Evolutionary conservation across 1,140 invertebrate genomes (phyloP).

Genomic region (Andricus grossulariae): DNA sequence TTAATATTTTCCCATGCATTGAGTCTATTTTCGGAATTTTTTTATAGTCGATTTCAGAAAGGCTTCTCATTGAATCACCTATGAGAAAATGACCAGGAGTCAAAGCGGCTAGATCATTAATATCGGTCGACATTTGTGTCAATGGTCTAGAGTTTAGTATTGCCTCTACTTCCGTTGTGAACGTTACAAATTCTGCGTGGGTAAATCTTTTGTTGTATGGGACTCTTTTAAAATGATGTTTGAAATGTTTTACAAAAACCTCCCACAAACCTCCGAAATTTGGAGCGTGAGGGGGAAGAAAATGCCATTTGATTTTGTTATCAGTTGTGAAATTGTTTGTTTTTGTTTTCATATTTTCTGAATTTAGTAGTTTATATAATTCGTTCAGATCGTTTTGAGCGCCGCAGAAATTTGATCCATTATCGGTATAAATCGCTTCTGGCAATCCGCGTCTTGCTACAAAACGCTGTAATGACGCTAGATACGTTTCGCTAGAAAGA

Average conservation of each 20-base stretch:
- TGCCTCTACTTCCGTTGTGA: conserved; percentile 53
- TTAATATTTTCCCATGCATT: too few relatives aligned
- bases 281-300: conserved; percentile 45
- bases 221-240: conserved; percentile 48
- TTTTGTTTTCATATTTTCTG: conserved; percentile 28
- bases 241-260: conserved; percentile 53
- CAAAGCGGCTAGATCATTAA: too few relatives aligned
- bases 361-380: too few relatives aligned
- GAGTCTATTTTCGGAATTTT: conserved; percentile 11
- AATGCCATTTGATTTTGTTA: background rate
- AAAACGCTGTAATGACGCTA: too few relatives aligned
- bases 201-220: conserved; percentile 42
- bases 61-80: too few relatives aligned
- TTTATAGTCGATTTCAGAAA: conserved; percentile 28
- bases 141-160: conserved; percentile 56
- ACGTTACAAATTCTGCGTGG: too few relatives aligned
- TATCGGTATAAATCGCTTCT: conserved; percentile 51
- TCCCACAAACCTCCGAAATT: too few relatives aligned
- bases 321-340: background rate
- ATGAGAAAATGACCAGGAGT: too few relatives aligned
- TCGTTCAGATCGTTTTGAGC: too few relatives aligned
- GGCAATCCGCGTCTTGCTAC: conserved; percentile 54
- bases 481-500: conserved; percentile 64
- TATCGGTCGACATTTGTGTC: conserved; percentile 32
- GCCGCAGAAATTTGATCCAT: too few relatives aligned